Percentiles rank a stretch among this genome's conserved stretches.
Conservation (phyloP, 2,113 vertebrate species). For the Antechinus flavipes region DNA sequence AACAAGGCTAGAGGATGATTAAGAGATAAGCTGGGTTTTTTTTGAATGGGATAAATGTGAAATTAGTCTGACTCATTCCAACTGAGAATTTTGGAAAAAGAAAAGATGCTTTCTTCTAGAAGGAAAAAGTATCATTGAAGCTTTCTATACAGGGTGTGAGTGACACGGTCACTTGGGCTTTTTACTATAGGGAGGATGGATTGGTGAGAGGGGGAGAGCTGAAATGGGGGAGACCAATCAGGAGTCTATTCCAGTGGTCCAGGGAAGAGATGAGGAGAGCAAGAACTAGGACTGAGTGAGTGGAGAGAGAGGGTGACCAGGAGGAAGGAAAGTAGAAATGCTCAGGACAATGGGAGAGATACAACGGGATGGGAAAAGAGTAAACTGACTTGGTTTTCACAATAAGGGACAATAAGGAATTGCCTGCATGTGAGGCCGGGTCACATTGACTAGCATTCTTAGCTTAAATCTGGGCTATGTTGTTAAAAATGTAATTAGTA, state of each 20-base stretch:
- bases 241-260: background rate
- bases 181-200: background rate
- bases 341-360: background rate
- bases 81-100: background rate
- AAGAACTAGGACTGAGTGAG: background rate
- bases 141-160: background rate
- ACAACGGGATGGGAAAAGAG: background rate
- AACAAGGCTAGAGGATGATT: background rate
- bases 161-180: background rate
- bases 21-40: too few species aligned
- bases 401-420: too few species aligned
- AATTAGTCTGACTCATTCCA: background rate
- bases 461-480: background rate
- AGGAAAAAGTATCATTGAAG: background rate
- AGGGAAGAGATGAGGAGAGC: background rate
- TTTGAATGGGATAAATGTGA: background rate
- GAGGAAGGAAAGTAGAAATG: background rate
- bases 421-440: background rate
- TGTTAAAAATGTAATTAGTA: background rate
- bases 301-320: background rate
- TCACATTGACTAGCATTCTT: background rate
- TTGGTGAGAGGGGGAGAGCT: background rate
- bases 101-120: background rate
- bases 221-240: background rate
- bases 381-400: background rate